Percentiles rank a stretch among this genome's conserved stretches.
phyloP scores from a whole-genome alignment of 2,797 vertebrate genomes.

The Spea hammondii region DNA sequence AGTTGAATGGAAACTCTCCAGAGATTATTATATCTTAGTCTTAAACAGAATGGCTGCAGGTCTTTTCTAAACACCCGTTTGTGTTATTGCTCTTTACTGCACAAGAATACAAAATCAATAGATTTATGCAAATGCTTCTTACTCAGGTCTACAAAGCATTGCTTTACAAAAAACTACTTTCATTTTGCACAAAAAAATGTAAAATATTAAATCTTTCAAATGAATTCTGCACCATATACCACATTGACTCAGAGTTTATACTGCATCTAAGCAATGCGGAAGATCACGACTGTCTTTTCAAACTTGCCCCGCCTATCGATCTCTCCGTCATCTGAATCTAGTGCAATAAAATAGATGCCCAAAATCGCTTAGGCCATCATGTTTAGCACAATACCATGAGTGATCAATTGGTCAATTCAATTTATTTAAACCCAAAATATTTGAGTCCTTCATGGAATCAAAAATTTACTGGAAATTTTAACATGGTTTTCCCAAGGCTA shows the following conservation, averaged over 20 bases:
- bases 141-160: no score
- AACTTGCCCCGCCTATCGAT: slow-evolving; percentile 5
- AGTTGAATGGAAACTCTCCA: slow-evolving; percentile 27
- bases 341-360: no score
- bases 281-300: not conserved
- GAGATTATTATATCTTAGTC: slow-evolving; percentile 18
- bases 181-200: no score
- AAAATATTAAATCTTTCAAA: no score
- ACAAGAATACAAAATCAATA: slow-evolving; percentile 40
- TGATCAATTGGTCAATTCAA: no score
- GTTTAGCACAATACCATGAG: no score
- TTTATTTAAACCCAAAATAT: no score
- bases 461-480: not conserved
- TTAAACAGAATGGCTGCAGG: slow-evolving; percentile 24
- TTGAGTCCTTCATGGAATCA: no score
- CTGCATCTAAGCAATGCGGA: not conserved
- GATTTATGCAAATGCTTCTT: not conserved
- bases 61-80: slow-evolving; percentile 11
- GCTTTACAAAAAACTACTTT: no score
- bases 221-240: no score
- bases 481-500: not conserved
- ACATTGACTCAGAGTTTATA: no score
- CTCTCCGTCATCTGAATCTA: slow-evolving; percentile 10
- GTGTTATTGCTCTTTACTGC: slow-evolving; percentile 14
- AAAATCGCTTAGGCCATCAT: no score